Base-by-base conservation (phyloP, 2,888 invertebrate genomes). In the Rambutsinella grinnellia region DNA sequence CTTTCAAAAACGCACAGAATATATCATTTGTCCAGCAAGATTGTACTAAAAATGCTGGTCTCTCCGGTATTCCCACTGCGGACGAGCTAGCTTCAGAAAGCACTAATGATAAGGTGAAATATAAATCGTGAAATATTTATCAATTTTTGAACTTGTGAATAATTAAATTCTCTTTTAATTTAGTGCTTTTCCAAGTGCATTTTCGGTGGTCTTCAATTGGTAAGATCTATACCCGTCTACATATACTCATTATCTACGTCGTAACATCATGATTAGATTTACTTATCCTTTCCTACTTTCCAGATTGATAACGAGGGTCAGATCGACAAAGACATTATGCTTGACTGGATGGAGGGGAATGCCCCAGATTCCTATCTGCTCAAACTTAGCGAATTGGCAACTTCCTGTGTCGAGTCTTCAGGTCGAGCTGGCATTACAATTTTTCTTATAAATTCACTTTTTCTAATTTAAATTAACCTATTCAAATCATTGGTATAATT, bases 101-200 rank as follows among this genome's bases (percentile, higher is more conserved):
- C 3, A 79, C 79, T 24, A 71, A 82, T 26, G 81, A 81, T 56
- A 78, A 80, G 66, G 82, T 82, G 54, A 58, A 2, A 13, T 13
- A 3, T 6, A 44, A n/a, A n/a, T n/a, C n/a, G n/a, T n/a, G n/a
- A 15, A 15, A 26, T 13, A 62, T 54, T 68, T 47, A 28, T 17
- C 17, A 10, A 21, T 53, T 47, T 56, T n/a, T n/a, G 28, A 19
- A 53, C 17, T n/a, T n/a, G 27, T 65, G 54, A 53, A 69, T 66
- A 51, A 54, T 36, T 46, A 66, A 56, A 19, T 57, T 54, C n/a
- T 28, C 17, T 63, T 17, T 44, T 61, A 5, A 19, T 74, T 8
- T 51, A 82, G 81, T 80, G 82, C 51, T 27, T 76, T 1, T 72
- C 70, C 17, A 81, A 79, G 61, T 82, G 82, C 53, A 60, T 81